Evolutionary conservation across 2,888 invertebrate genomes (phyloP).

Genomic region (Pheosia gnoma): DNA sequence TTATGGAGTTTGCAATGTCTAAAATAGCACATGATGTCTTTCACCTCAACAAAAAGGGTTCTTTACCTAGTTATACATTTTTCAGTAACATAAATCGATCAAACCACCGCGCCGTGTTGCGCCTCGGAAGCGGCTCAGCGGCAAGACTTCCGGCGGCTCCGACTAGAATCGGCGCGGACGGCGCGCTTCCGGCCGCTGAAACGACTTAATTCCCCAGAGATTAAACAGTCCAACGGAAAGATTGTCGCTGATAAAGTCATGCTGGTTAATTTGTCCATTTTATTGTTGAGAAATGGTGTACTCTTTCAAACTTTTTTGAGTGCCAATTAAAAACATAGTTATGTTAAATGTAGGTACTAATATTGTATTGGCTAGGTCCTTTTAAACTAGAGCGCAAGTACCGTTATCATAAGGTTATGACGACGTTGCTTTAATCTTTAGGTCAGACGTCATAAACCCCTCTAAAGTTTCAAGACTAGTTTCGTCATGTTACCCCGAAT

Average conservation of each 20-base stretch:
- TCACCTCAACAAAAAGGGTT: too few species aligned
- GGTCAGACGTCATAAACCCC: background rate
- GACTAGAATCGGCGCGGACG: slow-evolving; percentile 49
- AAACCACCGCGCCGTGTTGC: slow-evolving; percentile 23
- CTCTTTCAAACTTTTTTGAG: background rate
- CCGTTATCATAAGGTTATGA: too few species aligned
- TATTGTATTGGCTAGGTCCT: too few species aligned
- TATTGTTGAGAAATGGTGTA: background rate
- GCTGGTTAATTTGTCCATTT: slow-evolving; percentile 13
- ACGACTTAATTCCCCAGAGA: slow-evolving; percentile 47
- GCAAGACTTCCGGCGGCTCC: slow-evolving; percentile 62
- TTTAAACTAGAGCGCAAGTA: too few species aligned
- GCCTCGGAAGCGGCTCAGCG: slow-evolving; percentile 51
- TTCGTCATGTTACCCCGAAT: background rate
- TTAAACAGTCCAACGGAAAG: slow-evolving; percentile 35
- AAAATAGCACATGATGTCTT: too few species aligned
- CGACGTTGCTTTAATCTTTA: background rate
- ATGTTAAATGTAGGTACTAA: too few species aligned
- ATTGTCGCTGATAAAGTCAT: slow-evolving; percentile 24
- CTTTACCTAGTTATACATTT: background rate
- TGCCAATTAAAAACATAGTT: background rate
- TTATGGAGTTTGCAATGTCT: too few species aligned
- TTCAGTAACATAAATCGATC: slow-evolving; percentile 11
- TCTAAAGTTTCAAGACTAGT: background rate
- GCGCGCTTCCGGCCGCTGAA: slow-evolving; percentile 46